Evolutionary conservation across 2,888 invertebrate species (phyloP).

Genomic region (Acanthoscelides obtectus): DNA sequence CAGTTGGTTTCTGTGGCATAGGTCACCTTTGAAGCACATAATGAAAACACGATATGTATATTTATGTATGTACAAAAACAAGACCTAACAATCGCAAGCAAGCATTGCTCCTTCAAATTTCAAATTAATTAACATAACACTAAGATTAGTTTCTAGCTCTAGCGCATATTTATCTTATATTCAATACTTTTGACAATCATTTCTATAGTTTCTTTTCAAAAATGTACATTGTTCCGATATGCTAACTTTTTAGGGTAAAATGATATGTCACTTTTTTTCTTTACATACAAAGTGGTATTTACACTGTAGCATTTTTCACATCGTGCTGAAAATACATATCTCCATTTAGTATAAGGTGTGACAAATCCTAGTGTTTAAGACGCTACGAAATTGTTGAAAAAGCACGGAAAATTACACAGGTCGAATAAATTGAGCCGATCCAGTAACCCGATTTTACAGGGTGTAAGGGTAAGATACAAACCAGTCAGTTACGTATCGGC

Average conservation of each 20-base stretch:
- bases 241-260: conserved; percentile 28
- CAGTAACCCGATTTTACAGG: too few species aligned
- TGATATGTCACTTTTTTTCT: conserved; percentile 44
- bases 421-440: too few species aligned
- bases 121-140: background rate
- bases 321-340: background rate
- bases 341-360: too few species aligned
- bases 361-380: too few species aligned
- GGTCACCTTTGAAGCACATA: too few species aligned
- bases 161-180: conserved; percentile 16
- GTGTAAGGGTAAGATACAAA: too few species aligned
- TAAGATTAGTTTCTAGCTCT: conserved; percentile 12
- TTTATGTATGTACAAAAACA: background rate
- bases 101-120: background rate
- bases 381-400: too few species aligned
- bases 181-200: conserved; percentile 18
- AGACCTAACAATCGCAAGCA: background rate
- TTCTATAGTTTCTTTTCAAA: conserved; percentile 18
- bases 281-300: conserved; percentile 23
- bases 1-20: too few species aligned
- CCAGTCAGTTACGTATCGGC: too few species aligned
- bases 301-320: conserved; percentile 15
- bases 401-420: too few species aligned
- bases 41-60: too few species aligned
- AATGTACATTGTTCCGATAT: conserved; percentile 17